Percentiles rank a stretch among this genome's conserved stretches.
Evolutionary conservation across 2,888 invertebrate species (phyloP).

Genomic region (Meganola albula): DNA sequence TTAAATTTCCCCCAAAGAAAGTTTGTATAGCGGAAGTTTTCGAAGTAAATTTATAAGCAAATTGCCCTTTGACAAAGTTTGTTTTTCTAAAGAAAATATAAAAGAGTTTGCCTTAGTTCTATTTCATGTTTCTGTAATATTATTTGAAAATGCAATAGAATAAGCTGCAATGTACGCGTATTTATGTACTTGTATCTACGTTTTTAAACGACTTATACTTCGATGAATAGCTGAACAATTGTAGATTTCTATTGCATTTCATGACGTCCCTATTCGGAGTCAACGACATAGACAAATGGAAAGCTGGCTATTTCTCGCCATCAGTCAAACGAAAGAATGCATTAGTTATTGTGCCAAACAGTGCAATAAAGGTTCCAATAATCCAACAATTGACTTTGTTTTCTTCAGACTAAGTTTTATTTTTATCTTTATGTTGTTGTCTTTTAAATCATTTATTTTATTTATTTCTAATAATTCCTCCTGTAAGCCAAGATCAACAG

Average conservation of each 20-base stretch:
- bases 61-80: slow-evolving; percentile 27
- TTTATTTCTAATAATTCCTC: no score
- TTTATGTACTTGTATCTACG: no score
- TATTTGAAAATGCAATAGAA: neutral
- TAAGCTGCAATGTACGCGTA: neutral
- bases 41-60: slow-evolving; percentile 37
- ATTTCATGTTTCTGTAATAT: neutral
- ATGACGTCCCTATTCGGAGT: no score
- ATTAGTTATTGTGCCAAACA: slow-evolving; percentile 34
- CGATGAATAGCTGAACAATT: no score
- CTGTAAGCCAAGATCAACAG: no score
- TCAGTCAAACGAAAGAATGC: slow-evolving; percentile 46
- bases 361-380: slow-evolving; percentile 37
- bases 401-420: no score
- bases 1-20: slow-evolving; percentile 42
- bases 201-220: no score
- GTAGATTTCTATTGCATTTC: no score
- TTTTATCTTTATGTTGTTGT: no score
- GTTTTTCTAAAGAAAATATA: slow-evolving; percentile 14
- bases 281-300: slow-evolving; percentile 40
- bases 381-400: no score
- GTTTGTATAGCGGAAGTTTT: slow-evolving; percentile 31
- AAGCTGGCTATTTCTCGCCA: slow-evolving; percentile 29
- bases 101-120: no score
- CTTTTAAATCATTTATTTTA: no score